Base-by-base conservation (phyloP, 2,797 vertebrate species). In the Urosaurus nigricauda region DNA sequence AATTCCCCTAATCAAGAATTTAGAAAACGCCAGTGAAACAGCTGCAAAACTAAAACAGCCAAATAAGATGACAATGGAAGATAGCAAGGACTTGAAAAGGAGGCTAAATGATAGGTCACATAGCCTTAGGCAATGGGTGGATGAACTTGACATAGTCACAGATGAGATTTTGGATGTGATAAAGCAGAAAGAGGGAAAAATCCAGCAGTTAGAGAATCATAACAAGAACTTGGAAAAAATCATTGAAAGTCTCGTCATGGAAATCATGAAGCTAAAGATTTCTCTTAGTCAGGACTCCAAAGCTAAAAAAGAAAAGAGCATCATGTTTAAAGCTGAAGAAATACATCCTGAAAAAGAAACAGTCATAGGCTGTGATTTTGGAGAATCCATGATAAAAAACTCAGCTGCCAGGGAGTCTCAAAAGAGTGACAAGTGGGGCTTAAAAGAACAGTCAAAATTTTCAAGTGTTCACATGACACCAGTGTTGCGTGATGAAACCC, bases 111-210 rank as follows among this genome's bases (percentile, higher is more conserved):
- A 43, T 16, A 90, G 26, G 43, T 77, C 40, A 88, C 82, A 70
- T 1, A 70, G 3, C 81, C 74, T 82, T 73, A 91, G 73, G 53
- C 89, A 32, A 79, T 82, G 58, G 51, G n/a, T 51, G 73, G 73
- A 70, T 91, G 79, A 92, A 21, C 19, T 95, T 16, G 47, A 74
- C 5, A 79, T 32, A 88, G 40, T 93, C 83, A 12, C 51, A 12
- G 35, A 79, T 43, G 35, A 70, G 68, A 24, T 56, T 71, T 85
- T n/a, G 70, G 47, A 79, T 29, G 77, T 24, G 32, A 0, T 80
- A 60, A 82, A 89, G 91, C 83, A 84, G 21, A 82, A 80, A 82
- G 68, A 85, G 51, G 87, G 74, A 3, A 87, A 90, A 68, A 92
- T 87, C 9, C 82, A 91, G 74, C 13, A 53, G 35, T 84, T 89